phyloP scores from a whole-genome alignment of 2,113 vertebrate species.

The Gavia stellata region DNA sequence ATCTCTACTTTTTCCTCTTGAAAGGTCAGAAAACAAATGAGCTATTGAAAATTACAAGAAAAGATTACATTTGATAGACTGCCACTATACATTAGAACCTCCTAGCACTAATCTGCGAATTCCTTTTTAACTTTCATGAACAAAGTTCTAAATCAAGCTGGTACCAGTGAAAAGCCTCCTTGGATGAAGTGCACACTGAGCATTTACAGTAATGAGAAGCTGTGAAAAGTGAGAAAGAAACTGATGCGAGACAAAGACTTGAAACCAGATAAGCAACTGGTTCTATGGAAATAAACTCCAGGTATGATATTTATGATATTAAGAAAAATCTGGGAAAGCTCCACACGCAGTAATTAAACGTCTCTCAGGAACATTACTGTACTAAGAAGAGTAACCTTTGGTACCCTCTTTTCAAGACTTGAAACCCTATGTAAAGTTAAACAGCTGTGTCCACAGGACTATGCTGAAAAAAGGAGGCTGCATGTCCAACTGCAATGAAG shows the following conservation, averaged over 20 bases:
- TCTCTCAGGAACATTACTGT: background rate
- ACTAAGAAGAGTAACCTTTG: background rate
- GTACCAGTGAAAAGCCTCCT: background rate
- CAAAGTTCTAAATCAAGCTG: background rate
- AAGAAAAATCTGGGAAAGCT: background rate
- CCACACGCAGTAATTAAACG: background rate
- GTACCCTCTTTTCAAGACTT: background rate
- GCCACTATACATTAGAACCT: background rate
- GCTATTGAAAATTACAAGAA: background rate
- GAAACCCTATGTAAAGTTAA: background rate
- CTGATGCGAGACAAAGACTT: background rate
- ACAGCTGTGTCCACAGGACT: background rate
- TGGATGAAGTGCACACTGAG: background rate
- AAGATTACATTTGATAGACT: background rate
- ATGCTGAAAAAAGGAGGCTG: background rate
- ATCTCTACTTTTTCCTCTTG: background rate
- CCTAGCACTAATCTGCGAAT: background rate
- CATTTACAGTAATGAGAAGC: background rate
- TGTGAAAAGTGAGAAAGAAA: background rate
- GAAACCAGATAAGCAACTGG: background rate
- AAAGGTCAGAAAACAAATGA: background rate
- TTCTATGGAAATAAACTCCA: background rate
- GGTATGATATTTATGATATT: too few species aligned
- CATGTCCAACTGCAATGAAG: background rate
- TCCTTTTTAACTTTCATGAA: background rate